These are phyloP conservation scores for Ornithoptera alexandrae DNA, from an alignment of 2,888 invertebrate species.

Conservation along the genomic window DNA sequence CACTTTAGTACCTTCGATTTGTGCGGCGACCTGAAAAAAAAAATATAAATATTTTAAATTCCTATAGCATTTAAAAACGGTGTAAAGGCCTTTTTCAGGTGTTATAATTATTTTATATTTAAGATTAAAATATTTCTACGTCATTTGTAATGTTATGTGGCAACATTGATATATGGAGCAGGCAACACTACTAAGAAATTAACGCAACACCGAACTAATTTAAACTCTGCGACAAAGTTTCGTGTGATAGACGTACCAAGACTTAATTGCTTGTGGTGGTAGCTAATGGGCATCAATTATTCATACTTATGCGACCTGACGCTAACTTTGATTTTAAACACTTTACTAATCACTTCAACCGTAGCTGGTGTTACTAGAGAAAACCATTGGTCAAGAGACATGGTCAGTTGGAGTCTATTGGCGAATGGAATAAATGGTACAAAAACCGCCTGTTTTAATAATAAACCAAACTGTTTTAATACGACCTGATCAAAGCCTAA, in stretches of 20 bases:
- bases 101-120: neutral
- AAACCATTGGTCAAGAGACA: neutral
- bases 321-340: neutral
- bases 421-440: too few species aligned
- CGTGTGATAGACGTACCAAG: neutral
- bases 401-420: too few species aligned
- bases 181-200: slow-evolving; percentile 10
- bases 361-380: neutral
- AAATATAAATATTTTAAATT: too few species aligned
- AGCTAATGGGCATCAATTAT: slow-evolving; percentile 7
- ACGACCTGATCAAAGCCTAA: too few species aligned
- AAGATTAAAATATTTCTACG: neutral
- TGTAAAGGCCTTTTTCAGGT: too few species aligned
- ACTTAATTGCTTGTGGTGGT: slow-evolving; percentile 4
- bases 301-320: neutral
- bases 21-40: slow-evolving; percentile 13
- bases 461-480: too few species aligned
- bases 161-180: neutral
- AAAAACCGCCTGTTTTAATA: too few species aligned
- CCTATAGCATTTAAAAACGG: too few species aligned
- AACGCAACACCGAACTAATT: slow-evolving; percentile 9
- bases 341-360: neutral
- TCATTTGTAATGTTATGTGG: neutral
- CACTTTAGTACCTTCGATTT: neutral
- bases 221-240: slow-evolving; percentile 5